Base-by-base conservation (phyloP, 2,797 vertebrate species). In the Halcyon smyrnensis region DNA sequence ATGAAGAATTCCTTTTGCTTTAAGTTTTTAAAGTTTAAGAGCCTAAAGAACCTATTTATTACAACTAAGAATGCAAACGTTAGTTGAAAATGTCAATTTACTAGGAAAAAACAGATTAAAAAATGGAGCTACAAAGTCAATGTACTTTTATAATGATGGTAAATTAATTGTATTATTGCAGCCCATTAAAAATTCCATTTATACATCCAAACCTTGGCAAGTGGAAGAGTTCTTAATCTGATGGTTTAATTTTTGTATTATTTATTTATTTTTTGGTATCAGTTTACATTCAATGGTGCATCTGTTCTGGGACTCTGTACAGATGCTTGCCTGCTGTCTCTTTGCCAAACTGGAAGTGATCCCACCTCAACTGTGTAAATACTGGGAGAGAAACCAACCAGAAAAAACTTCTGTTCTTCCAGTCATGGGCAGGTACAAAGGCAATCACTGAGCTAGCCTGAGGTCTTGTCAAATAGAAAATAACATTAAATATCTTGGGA, bases 391-490 rank as follows among this genome's bases (percentile, higher is more conserved):
- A 74, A 87, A 87, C 62, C 34, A 86, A 59, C 64, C 46, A 62
- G 39, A 67, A 91, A 82, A 89, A 50, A 68, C 25, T 78, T 87
- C 51, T 80, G 28, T 87, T 90, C 46, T 92, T 32, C 34, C 41
- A 63, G 19, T 60, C 30, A 63, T 77, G 48, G 71, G 13, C 60
- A 87, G 56, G 68, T 95, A 93, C 75, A 94, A 92, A 95, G 45
- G 34, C 76, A 96, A 41, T 64, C 56, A 82, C 23, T 70, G 71
- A 93, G 41, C 28, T 94, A 92, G 81, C 86, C 84, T 74, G 67
- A 90, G 84, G 84, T 95, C 74, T 92, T 95, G 46, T 94, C 70
- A 91, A 90, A 93, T 70, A 59, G 24, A 91, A 93, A 94, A 90
- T 88, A 96, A 56, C 76, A 39, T 79, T 60, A 79, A 37, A 14